These are phyloP conservation scores for Bombus terrestris DNA, from an alignment of 1,140 invertebrate genomes.

Conservation along the genomic window DNA sequence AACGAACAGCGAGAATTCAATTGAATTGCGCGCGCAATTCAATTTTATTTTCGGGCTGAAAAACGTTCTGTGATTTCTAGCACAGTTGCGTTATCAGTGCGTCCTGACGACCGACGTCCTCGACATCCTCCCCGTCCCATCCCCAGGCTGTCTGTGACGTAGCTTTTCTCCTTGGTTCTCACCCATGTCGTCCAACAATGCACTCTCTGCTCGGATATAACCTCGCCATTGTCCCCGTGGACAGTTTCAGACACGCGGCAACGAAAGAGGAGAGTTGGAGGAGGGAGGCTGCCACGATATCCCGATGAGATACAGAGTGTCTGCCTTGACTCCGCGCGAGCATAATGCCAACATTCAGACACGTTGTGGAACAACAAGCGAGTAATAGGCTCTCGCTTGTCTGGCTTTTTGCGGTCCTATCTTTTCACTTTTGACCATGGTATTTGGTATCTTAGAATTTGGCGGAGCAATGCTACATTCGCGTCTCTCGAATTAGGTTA, in stretches of 20 bases:
- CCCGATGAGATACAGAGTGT: slow-evolving; percentile 46
- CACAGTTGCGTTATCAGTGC: background rate
- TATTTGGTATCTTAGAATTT: background rate
- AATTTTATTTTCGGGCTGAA: background rate
- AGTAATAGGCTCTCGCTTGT: background rate
- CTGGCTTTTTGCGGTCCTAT: background rate
- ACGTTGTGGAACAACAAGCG: slow-evolving; percentile 6
- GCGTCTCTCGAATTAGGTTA: background rate
- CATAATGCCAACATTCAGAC: slow-evolving; percentile 49
- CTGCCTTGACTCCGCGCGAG: slow-evolving; percentile 35
- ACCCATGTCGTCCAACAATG: slow-evolving; percentile 42
- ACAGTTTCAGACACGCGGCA: slow-evolving; percentile 37
- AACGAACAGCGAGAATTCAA: background rate
- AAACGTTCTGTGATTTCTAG: background rate
- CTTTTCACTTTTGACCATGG: background rate
- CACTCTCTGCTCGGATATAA: slow-evolving; percentile 42
- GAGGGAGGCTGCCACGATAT: slow-evolving; percentile 22
- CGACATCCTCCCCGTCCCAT: background rate
- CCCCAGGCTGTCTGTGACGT: background rate
- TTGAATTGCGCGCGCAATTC: background rate
- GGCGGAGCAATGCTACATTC: background rate
- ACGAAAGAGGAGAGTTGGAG: background rate
- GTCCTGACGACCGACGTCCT: background rate
- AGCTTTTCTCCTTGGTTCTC: slow-evolving; percentile 41
- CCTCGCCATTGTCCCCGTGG: slow-evolving; percentile 49